phyloP scores from a whole-genome alignment of 2,888 invertebrate genomes.

The Athalia cordata region DNA sequence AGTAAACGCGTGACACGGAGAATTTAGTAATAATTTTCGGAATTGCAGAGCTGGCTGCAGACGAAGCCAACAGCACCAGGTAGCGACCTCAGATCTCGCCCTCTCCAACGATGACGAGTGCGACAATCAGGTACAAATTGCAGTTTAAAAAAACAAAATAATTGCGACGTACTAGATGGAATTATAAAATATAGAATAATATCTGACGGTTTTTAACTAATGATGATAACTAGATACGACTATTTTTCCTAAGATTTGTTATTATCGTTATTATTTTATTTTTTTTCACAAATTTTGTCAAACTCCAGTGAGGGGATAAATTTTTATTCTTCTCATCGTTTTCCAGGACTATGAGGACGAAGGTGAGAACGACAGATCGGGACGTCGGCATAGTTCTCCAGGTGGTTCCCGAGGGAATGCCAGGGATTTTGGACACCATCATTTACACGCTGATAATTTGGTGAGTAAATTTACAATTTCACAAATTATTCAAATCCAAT shows the following conservation, averaged over 20 bases:
- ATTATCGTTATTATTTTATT: too few relatives aligned
- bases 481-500: too few relatives aligned
- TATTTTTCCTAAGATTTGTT: too few relatives aligned
- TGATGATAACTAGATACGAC: too few relatives aligned
- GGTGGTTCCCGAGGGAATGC: conserved; percentile 82
- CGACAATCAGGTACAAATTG: conserved; percentile 69
- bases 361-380: conserved; percentile 76
- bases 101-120: conserved; percentile 74
- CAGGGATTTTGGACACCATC: conserved; percentile 70
- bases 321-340: conserved; percentile 43
- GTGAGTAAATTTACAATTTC: conserved; percentile 62
- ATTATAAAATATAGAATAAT: neutral
- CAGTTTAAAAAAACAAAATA: conserved; percentile 27
- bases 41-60: conserved; percentile 70
- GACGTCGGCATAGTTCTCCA: conserved; percentile 82
- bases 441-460: conserved; percentile 71
- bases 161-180: neutral
- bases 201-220: too few relatives aligned
- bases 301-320: neutral
- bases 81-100: conserved; percentile 73
- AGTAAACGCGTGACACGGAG: neutral
- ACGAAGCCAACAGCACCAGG: conserved; percentile 69
- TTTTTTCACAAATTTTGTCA: too few relatives aligned
- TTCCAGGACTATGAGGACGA: conserved; percentile 84
- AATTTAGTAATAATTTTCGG: conserved; percentile 49